Evolutionary conservation across 2,888 invertebrate genomes (phyloP), one percentile per base, ranked within the genome.

Genomic region (Drosophila atroscutellata): DNA sequence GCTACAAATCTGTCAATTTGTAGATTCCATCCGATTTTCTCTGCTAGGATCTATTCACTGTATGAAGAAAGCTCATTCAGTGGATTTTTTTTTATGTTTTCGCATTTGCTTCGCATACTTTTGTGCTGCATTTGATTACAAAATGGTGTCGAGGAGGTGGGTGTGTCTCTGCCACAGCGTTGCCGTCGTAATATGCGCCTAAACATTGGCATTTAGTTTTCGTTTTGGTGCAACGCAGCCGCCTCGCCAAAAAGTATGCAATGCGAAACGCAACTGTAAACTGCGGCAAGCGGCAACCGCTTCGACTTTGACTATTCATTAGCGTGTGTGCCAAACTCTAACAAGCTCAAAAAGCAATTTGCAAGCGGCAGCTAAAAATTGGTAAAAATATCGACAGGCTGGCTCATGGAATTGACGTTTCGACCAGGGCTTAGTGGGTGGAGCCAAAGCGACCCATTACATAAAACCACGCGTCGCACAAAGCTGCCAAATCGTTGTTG

Each of bases 281-380:
- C 24, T 45, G 72, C 72, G 60, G 56, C 66, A 69, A 58, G 65
- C 73, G 39, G 59, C 51, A 56, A 58, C 36, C 26, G 54, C 55
- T 56, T 59, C 64, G 83, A 82, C 81, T 83, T 86, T 82, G 81
- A 80, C 83, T 83, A 82, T 82, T 81, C 81, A 81, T 81, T 81
- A 81, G 81, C 86, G 72, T 84, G 79, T 83, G 81, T 66, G 77
- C 62, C 72, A 75, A 85, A 87, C 89, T 85, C 86, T 86, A 86
- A 85, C 85, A 85, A 85, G 90, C 86, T 90, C 86, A 86, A 86
- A 85, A 86, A 90, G 86, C 86, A 86, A 90, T 86, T 86, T 86
- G 88, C 78, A 80, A 57, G 76, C 74, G 80, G 75, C 75, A 60
- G 69, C 75, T 72, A 83, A 89, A 86, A 89, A 89, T 89, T 89